phyloP scores from a whole-genome alignment of 2,113 vertebrate species.

The Eupsittula cactorum region DNA sequence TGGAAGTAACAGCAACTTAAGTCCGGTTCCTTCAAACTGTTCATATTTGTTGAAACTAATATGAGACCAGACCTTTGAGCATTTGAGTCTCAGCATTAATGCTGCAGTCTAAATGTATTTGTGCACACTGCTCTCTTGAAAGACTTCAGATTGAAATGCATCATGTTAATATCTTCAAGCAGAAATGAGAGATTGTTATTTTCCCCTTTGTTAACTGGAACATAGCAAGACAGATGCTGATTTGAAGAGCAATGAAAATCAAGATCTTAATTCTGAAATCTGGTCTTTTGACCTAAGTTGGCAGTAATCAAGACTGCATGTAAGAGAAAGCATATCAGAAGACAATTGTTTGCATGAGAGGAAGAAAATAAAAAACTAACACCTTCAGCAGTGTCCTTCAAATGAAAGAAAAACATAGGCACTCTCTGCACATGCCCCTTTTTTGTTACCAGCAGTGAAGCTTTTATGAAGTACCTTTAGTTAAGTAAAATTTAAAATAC shows the following conservation, averaged over 20 bases:
- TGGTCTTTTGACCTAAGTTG: background rate
- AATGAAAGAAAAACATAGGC: background rate
- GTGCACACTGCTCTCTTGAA: background rate
- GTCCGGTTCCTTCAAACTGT: background rate
- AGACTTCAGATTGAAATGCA: background rate
- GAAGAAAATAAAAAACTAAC: background rate
- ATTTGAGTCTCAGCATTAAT: background rate
- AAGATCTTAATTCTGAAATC: background rate
- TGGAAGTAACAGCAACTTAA: background rate
- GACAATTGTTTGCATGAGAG: background rate
- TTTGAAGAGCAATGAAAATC: background rate
- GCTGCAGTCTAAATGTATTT: background rate
- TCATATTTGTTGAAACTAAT: background rate
- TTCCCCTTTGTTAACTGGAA: background rate
- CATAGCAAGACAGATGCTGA: background rate
- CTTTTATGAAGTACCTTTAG: background rate
- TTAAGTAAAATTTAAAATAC: background rate
- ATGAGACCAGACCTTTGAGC: background rate
- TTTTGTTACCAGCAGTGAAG: background rate
- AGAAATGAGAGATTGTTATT: background rate
- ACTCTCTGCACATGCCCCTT: background rate
- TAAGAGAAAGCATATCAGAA: background rate
- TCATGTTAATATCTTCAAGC: background rate
- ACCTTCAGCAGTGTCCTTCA: background rate
- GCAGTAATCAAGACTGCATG: background rate